phyloP scores from a whole-genome alignment of 2,113 vertebrate species.

The Girardinichthys multiradiatus region DNA sequence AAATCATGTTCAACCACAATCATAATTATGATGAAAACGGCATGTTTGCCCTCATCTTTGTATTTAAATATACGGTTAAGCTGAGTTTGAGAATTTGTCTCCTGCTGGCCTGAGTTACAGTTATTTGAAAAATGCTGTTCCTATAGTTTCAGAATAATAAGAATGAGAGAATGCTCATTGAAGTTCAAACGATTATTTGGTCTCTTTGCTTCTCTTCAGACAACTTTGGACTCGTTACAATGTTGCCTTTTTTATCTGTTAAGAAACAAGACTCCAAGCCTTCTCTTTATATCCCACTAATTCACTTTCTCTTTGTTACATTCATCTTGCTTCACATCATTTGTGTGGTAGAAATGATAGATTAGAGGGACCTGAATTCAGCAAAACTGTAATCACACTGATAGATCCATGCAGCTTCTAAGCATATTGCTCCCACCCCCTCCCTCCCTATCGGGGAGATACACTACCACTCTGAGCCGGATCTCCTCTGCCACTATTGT shows the following conservation, averaged over 20 bases:
- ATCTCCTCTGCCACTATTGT: conserved; percentile 55
- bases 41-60: too few species aligned
- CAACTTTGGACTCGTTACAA: conserved; percentile 15
- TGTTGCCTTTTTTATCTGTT: conserved; percentile 19
- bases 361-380: conserved; percentile 62
- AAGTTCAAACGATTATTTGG: background rate
- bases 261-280: conserved; percentile 13
- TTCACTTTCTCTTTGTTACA: conserved; percentile 37
- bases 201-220: background rate
- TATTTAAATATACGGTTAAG: too few species aligned
- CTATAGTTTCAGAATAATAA: background rate
- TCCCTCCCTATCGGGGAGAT: conserved; percentile 67
- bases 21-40: too few species aligned
- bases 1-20: too few species aligned
- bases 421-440: conserved; percentile 63
- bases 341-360: conserved; percentile 64
- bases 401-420: conserved; percentile 68
- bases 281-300: conserved; percentile 25
- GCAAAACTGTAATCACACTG: conserved; percentile 68
- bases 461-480: conserved; percentile 50
- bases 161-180: background rate
- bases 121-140: background rate
- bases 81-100: too few species aligned
- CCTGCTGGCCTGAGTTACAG: too few species aligned
- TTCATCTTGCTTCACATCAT: conserved; percentile 61